Base-by-base conservation (phyloP, 2,888 invertebrate species). In the Tetramorium bicarinatum region DNA sequence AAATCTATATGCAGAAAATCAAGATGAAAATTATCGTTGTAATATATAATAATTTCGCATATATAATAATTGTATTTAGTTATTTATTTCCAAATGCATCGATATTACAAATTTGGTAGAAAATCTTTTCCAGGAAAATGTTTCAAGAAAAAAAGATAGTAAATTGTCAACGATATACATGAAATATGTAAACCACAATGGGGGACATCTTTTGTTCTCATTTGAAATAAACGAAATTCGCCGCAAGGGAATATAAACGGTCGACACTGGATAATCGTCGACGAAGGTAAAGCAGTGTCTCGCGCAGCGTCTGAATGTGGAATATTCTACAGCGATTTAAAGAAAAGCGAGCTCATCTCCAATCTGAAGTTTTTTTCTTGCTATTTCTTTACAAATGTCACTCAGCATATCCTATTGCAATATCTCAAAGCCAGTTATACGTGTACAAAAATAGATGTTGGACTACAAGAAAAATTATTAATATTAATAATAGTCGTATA, bases 161-260 rank as follows among this genome's bases (percentile, higher is more conserved):
- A 29, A 49, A 66, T 56, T 56, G 41, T 34, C 29, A 77, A 44
- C 15, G 7, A 77, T 56, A 67, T 29, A 7, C 29, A 77, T 66
- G 9, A 56, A 71, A 44, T 80, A 59, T 59, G 59, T 69, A 61
- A 56, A 47, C 6, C 38, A 61, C 59, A 25, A 72, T 49, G n/a
- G 18, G 4, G 15, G 47, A 2, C 18, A 47, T 71, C 34, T 71
- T 71, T 79, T 71, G 38, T 80, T 79, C 47, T 72, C 47, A 54
- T 72, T 80, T 72, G 25, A 72, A 80, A 80, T 71, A 72, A 72
- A 8, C 59, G 38, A 80, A 80, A 47, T 38, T 80, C 8, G 34
- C 79, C 79, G 38, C 79, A 13, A 47, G 79, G 25, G 59, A 80
- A 80, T 80, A 79, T 59, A 80, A 72, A 56, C 41, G 77, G 54